These are phyloP conservation scores for Eristalinus aeneus DNA, from an alignment of 2,888 invertebrate species.

Conservation along the genomic window DNA sequence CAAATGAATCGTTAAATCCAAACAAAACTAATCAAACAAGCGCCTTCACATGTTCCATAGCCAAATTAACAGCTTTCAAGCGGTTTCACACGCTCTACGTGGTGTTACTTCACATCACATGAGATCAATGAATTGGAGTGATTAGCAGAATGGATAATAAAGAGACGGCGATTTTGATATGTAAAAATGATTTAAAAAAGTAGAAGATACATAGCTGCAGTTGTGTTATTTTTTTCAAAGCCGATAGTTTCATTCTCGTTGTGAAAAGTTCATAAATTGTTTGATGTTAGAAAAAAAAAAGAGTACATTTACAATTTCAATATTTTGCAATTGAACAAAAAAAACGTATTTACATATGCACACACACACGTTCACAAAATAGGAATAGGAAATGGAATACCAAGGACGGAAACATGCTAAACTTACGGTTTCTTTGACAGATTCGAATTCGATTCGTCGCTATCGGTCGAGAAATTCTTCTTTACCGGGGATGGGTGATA, in stretches of 20 bases:
- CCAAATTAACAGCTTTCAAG: neutral
- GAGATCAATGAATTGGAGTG: neutral
- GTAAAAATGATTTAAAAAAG: constrained; percentile 2
- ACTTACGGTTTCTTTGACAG: constrained; percentile 82
- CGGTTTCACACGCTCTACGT: too few species aligned
- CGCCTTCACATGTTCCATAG: neutral
- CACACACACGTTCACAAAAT: neutral
- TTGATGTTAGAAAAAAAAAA: constrained; percentile 37
- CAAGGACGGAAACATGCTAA: constrained; percentile 32
- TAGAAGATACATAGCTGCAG: constrained; percentile 55
- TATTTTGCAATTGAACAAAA: neutral
- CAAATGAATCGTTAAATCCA: too few species aligned
- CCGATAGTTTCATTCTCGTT: constrained; percentile 69
- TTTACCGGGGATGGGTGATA: constrained; percentile 93
- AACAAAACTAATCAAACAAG: too few species aligned
- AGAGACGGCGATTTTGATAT: neutral
- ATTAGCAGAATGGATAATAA: neutral
- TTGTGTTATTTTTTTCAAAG: constrained; percentile 53
- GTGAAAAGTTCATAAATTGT: constrained; percentile 66
- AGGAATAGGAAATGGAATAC: constrained; percentile 30
- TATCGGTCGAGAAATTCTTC: constrained; percentile 90
- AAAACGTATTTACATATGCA: constrained; percentile 10
- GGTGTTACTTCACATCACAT: neutral
- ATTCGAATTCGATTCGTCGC: constrained; percentile 83
- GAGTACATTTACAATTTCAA: constrained; percentile 20